Conservation (phyloP, 2,888 invertebrate species). For the Acrobasis repandana region DNA sequence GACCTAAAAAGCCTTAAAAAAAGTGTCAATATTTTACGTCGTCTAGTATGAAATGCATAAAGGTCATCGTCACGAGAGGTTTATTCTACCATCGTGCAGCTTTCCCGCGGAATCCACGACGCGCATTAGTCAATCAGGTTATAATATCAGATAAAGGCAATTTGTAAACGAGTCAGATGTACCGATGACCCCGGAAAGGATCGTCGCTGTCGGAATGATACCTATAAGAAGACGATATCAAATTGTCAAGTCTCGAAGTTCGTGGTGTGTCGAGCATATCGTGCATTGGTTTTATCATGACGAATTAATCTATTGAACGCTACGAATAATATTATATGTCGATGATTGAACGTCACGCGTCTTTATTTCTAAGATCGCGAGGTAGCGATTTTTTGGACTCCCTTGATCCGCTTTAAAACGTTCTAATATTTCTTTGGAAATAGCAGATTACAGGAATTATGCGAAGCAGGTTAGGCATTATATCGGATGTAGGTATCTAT, state of each 20-base stretch:
- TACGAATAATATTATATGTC: too few relatives aligned
- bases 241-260: slow-evolving; percentile 2
- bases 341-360: too few relatives aligned
- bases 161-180: slow-evolving; percentile 22
- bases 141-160: slow-evolving; percentile 32
- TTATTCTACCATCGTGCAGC: slow-evolving; percentile 36
- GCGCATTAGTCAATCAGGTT: slow-evolving; percentile 34
- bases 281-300: slow-evolving; percentile 1
- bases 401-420: too few relatives aligned
- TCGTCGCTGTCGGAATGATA: slow-evolving; percentile 9
- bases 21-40: background rate
- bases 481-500: too few relatives aligned
- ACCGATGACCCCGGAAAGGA: slow-evolving; percentile 18
- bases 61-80: slow-evolving; percentile 26
- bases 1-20: too few relatives aligned
- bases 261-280: background rate
- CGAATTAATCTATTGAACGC: too few relatives aligned
- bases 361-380: too few relatives aligned
- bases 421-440: too few relatives aligned
- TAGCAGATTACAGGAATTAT: too few relatives aligned
- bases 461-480: too few relatives aligned
- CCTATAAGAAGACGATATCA: slow-evolving; percentile 11
- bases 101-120: slow-evolving; percentile 26
- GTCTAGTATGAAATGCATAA: slow-evolving; percentile 3
- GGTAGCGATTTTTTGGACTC: too few relatives aligned